Conservation (phyloP, 1,140 invertebrate species). For the Diuraphis noxia region DNA sequence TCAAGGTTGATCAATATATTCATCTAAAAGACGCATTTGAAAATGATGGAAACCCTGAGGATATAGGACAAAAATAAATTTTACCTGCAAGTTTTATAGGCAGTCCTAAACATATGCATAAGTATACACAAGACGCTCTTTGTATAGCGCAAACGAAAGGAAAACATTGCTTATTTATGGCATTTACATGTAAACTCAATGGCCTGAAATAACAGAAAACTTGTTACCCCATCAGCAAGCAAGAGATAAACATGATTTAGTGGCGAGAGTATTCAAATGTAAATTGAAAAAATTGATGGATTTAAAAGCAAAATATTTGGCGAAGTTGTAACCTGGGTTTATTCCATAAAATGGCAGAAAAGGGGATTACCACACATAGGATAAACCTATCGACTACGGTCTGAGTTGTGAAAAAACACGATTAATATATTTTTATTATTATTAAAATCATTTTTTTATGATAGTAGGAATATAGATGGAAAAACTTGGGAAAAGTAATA, state of each 20-base stretch:
- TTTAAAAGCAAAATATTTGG: not conserved
- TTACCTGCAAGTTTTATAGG: conserved; percentile 41
- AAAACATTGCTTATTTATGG: conserved; percentile 55
- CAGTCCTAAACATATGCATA: not conserved
- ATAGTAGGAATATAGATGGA: too few species aligned
- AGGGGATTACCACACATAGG: conserved; percentile 60
- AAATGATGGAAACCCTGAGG: not conserved
- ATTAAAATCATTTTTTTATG: too few species aligned
- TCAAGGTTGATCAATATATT: not conserved
- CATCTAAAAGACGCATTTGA: not conserved
- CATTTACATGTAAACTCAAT: conserved; percentile 56
- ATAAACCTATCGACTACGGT: too few species aligned
- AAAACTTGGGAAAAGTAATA: too few species aligned
- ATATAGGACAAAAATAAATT: not conserved
- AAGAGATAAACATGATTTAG: conserved; percentile 1
- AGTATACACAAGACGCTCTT: conserved; percentile 62
- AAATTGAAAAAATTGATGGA: conserved; percentile 28
- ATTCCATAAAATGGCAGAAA: conserved; percentile 1
- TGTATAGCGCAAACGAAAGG: conserved; percentile 61
- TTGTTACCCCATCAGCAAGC: not conserved
- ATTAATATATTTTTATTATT: too few species aligned
- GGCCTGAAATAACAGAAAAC: conserved; percentile 55
- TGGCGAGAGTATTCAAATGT: not conserved
- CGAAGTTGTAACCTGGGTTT: not conserved
- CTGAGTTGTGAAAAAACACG: too few species aligned